A percentile compares a stretch with the other conserved stretches of the same genome.
These are phyloP conservation scores for Aelia acuminata DNA, from an alignment of 2,888 invertebrate genomes.

Conservation along the genomic window DNA sequence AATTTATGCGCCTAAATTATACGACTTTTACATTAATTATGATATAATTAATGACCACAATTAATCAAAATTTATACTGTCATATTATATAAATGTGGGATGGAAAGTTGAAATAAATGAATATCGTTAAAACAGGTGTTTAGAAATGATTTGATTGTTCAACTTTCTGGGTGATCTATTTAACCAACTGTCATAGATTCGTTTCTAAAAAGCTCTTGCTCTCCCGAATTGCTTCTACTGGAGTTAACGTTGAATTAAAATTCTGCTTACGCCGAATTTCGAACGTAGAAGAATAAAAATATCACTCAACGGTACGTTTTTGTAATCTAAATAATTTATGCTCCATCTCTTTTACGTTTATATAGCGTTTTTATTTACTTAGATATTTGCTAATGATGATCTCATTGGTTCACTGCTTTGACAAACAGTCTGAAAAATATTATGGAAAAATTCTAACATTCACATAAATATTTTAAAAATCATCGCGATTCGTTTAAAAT, in stretches of 20 bases:
- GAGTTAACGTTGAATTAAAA: background rate
- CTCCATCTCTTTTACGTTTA: background rate
- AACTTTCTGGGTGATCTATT: background rate
- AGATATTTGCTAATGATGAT: no score
- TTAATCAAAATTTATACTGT: background rate
- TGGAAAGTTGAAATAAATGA: background rate
- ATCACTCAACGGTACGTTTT: background rate
- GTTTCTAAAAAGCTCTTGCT: background rate
- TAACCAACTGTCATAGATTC: background rate
- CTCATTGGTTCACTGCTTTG: background rate
- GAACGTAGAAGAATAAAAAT: background rate
- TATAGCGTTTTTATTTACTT: background rate
- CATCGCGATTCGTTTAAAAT: no score
- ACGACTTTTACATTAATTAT: background rate
- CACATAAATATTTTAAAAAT: no score
- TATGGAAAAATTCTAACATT: no score
- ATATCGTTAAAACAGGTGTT: conserved; percentile 23
- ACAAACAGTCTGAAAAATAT: no score
- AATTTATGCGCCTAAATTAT: background rate
- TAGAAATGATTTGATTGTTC: background rate
- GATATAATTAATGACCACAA: background rate
- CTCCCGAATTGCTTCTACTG: no score
- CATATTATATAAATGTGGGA: background rate
- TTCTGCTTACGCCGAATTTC: background rate
- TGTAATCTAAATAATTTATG: background rate